Conservation (phyloP, 2,113 vertebrate genomes). For the Gymnorhina tibicen region DNA sequence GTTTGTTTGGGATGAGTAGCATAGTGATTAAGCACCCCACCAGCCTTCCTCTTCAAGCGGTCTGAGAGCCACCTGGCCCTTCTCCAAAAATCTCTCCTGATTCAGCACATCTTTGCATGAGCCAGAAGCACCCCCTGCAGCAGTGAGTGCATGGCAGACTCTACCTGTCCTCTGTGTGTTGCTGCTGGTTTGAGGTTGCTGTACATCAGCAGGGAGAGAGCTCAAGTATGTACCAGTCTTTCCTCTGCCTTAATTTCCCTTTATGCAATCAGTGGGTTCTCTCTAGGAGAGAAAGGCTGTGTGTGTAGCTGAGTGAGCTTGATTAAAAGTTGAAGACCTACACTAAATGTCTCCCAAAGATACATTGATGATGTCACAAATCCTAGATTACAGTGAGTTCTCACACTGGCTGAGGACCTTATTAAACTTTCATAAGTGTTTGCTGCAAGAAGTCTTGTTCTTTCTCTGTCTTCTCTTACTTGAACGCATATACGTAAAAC, state of each 20-base stretch:
- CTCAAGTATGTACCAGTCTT: background rate
- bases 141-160: background rate
- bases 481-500: background rate
- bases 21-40: background rate
- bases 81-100: background rate
- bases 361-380: background rate
- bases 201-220: background rate
- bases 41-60: background rate
- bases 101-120: constrained; percentile 26
- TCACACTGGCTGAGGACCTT: background rate
- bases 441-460: background rate
- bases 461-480: background rate
- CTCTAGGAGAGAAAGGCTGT: background rate
- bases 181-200: background rate
- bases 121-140: background rate
- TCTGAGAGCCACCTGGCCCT: background rate
- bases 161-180: background rate
- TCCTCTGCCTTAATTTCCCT: background rate
- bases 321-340: background rate
- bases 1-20: constrained; percentile 21
- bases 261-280: background rate
- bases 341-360: background rate
- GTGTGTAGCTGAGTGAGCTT: background rate
- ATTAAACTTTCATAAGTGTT: background rate
- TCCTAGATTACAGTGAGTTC: background rate